These are phyloP conservation scores for Polyommatus iphigenia DNA, from an alignment of 2,888 invertebrate genomes.

Conservation along the genomic window DNA sequence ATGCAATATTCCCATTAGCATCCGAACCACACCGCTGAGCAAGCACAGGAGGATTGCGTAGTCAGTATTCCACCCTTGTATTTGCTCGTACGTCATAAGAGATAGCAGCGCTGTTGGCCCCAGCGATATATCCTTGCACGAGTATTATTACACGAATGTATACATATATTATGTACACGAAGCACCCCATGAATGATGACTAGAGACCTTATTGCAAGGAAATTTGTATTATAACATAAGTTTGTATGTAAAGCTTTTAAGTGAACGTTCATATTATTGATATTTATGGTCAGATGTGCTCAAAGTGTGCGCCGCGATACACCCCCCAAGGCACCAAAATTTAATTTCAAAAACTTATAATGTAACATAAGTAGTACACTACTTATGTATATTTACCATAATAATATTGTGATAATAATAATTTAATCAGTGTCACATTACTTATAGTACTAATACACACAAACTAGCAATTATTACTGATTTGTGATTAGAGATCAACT, in stretches of 20 bases:
- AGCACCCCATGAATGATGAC: slow-evolving; percentile 96
- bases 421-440: too few relatives aligned
- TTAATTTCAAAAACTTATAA: too few relatives aligned
- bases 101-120: slow-evolving; percentile 97
- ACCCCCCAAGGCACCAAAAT: background rate
- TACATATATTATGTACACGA: slow-evolving; percentile 93
- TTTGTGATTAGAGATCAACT: background rate
- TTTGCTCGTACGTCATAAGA: slow-evolving; percentile 92
- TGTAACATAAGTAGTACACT: too few relatives aligned
- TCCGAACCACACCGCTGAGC: slow-evolving; percentile 88
- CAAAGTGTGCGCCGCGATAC: too few relatives aligned
- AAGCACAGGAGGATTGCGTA: slow-evolving; percentile 92
- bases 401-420: too few relatives aligned
- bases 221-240: background rate
- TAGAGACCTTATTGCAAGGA: slow-evolving; percentile 92
- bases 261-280: background rate
- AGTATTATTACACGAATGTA: too few relatives aligned
- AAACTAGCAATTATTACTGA: too few relatives aligned
- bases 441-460: too few relatives aligned
- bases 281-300: background rate
- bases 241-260: background rate
- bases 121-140: slow-evolving; percentile 91
- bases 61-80: slow-evolving; percentile 84
- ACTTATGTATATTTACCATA: too few relatives aligned
- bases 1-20: slow-evolving; percentile 90